Evolutionary conservation across 2,113 vertebrate genomes (phyloP), one percentile per base, ranked within the genome.

Genomic region (Lepisosteus oculatus): DNA sequence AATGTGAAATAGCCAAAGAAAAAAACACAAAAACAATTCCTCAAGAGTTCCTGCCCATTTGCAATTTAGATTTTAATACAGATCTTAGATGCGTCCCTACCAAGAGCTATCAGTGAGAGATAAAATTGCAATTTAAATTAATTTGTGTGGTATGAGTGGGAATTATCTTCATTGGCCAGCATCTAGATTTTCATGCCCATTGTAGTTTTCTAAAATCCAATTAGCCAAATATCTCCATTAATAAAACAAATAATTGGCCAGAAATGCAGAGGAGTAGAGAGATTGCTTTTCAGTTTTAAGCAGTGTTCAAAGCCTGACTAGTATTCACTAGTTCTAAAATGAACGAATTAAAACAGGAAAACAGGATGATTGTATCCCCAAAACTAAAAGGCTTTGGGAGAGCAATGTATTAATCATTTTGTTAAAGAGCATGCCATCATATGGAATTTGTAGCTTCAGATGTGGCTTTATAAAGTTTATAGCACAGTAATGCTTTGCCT

Each of bases 191-290:
- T 64, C 63, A 66, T 66, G 55, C 63, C 62, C 62, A 64, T 71
- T 71, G 63, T 64, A 71, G n/a, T 29, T 47, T 55, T 71, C 70
- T 55, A 44, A 71, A 71, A 71, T 71, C 70, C 17, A 41, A 71
- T 71, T 71, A 71, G 17, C 43, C 54, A 17, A 17, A 63, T 57
- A 6, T 64, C 70, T 71, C 44, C 42, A 64, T 29, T 63, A 71
- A 64, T 71, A 62, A 61, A 29, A 70, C 43, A 69, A 56, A 71
- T 71, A 55, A 54, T 55, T 54, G 63, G 47, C 59, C 11, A 55
- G 44, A 45, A 71, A 41, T 44, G 42, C 29, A 44, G 29, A 51
- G 15, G 70, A 55, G 61, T 15, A 66, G 12, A 45, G 14, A 3
- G 41, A 66, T 8, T 66, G 64, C 43, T 14, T 66, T 45, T 43